phyloP scores from a whole-genome alignment of 1,140 invertebrate genomes.

The Physella acuta region DNA sequence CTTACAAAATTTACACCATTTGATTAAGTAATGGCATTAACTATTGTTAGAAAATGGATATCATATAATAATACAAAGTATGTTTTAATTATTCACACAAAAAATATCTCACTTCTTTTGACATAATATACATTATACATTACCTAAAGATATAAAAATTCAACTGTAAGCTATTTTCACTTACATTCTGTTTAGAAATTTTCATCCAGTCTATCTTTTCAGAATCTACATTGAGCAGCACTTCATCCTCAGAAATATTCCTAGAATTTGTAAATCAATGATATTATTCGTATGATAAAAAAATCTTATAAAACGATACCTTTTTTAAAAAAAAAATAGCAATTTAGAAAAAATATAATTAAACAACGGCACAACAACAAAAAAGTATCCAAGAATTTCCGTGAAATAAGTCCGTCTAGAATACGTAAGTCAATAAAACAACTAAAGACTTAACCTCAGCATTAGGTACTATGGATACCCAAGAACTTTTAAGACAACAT shows the following conservation, averaged over 20 bases:
- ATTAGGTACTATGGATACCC: too few relatives aligned
- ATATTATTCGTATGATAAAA: neutral
- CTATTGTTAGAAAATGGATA: neutral
- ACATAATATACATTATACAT: neutral
- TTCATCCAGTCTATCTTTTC: slow-evolving; percentile 52
- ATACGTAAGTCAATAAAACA: too few relatives aligned
- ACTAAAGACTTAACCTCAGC: too few relatives aligned
- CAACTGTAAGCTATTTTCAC: neutral
- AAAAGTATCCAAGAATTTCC: too few relatives aligned
- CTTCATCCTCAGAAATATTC: slow-evolving; percentile 26
- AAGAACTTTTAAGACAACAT: too few relatives aligned
- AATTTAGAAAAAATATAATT: neutral
- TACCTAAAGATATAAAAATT: neutral
- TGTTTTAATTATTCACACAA: neutral
- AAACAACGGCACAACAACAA: neutral
- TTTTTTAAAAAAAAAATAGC: neutral
- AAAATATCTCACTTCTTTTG: neutral
- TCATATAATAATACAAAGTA: neutral
- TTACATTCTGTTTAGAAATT: slow-evolving; percentile 42
- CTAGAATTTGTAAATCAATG: slow-evolving; percentile 31
- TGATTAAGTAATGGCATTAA: neutral
- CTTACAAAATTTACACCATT: neutral
- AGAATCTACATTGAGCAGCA: slow-evolving; percentile 33
- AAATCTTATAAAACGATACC: neutral
- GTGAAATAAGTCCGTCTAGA: too few relatives aligned